These are phyloP conservation scores for Tethya wilhelma DNA, from an alignment of 37 sponge, comb jelly and placozoan genomes.

Conservation along the genomic window DNA sequence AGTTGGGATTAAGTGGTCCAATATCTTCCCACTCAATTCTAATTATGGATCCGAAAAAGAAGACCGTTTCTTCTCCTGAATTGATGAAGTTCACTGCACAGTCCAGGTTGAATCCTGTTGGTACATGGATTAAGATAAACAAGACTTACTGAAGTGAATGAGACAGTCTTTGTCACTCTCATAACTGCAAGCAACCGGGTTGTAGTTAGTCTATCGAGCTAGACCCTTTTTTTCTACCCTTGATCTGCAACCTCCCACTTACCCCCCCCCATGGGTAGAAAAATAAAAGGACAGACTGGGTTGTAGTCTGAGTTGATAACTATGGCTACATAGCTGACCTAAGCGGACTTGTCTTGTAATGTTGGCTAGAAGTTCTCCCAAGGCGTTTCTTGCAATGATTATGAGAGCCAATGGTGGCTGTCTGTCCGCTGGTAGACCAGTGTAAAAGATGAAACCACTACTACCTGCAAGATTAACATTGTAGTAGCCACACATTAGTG, in stretches of 20 bases:
- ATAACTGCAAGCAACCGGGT: too few species aligned
- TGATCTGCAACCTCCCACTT: too few species aligned
- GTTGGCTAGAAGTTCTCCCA: neutral
- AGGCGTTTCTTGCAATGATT: constrained; percentile 1
- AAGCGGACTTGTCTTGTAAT: constrained; percentile 34
- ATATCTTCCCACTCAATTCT: constrained; percentile 10
- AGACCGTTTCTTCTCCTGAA: neutral
- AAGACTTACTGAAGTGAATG: too few species aligned
- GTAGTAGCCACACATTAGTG: neutral
- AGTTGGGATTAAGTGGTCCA: constrained; percentile 6
- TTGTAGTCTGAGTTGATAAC: neutral
- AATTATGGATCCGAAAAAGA: neutral
- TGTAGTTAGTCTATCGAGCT: too few species aligned
- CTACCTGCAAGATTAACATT: constrained; percentile 8
- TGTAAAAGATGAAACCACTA: neutral
- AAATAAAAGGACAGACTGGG: neutral
- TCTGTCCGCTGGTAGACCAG: neutral
- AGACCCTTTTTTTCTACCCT: too few species aligned
- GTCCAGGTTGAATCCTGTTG: constrained; percentile 34
- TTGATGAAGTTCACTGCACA: constrained; percentile 39
- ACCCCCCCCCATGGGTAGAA: too few species aligned
- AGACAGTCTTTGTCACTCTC: too few species aligned
- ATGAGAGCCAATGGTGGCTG: neutral
- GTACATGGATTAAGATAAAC: neutral
- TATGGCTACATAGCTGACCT: neutral